Evolutionary conservation across 2,797 vertebrate species (phyloP).

Genomic region (Enteromius radiatus): DNA sequence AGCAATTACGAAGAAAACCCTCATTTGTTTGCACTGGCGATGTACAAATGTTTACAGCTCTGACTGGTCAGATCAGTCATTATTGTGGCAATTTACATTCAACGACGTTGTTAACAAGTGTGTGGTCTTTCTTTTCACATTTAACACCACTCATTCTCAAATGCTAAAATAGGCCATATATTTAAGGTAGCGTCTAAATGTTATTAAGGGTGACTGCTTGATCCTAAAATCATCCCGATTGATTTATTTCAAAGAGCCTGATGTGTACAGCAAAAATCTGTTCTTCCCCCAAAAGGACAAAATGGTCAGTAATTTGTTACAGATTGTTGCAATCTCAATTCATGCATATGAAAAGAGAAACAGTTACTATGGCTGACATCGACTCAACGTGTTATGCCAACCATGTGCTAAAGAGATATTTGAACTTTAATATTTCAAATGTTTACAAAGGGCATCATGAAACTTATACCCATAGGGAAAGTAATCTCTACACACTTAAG

Average conservation of each 20-base stretch:
- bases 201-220: neutral
- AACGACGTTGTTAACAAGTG: neutral
- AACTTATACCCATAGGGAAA: neutral
- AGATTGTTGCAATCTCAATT: constrained; percentile 25
- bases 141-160: neutral
- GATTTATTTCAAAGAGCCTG: constrained; percentile 23
- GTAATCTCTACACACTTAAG: neutral
- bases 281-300: neutral
- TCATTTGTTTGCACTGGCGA: constrained; percentile 10
- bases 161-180: neutral
- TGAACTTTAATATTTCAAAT: constrained; percentile 4
- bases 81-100: constrained; percentile 17
- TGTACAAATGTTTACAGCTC: constrained; percentile 48
- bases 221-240: neutral
- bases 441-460: neutral
- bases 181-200: constrained; percentile 2
- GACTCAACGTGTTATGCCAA: neutral
- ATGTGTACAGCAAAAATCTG: neutral
- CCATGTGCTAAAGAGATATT: neutral
- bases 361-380: neutral
- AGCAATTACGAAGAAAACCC: neutral
- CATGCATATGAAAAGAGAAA: neutral
- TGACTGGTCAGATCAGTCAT: neutral
- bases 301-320: constrained; percentile 6
- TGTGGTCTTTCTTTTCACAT: constrained; percentile 35